phyloP scores from a whole-genome alignment of 2,888 invertebrate genomes.

The Chydorus sphaericus region DNA sequence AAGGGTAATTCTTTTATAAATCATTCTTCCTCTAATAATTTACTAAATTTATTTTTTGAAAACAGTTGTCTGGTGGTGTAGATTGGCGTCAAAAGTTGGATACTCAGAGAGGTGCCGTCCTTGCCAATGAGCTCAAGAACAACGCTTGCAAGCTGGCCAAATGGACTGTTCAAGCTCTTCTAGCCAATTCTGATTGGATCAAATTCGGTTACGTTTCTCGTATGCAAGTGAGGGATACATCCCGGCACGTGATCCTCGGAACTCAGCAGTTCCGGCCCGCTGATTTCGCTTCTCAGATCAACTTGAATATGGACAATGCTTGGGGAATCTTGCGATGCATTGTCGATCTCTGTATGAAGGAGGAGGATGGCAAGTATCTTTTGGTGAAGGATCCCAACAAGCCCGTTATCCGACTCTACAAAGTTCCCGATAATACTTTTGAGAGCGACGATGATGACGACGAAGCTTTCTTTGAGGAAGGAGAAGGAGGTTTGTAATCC shows the following conservation, averaged over 20 bases:
- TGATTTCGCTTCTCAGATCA: slow-evolving; percentile 97
- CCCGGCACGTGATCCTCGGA: slow-evolving; percentile 90
- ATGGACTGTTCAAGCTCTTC: slow-evolving; percentile 89
- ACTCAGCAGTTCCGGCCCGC: slow-evolving; percentile 96
- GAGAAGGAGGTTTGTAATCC: slow-evolving; percentile 28
- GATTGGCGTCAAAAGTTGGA: slow-evolving; percentile 98
- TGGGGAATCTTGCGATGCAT: slow-evolving; percentile 97
- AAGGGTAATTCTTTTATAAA: no score
- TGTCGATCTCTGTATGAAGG: slow-evolving; percentile 91
- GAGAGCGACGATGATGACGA: slow-evolving; percentile 96
- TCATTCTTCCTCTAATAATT: no score
- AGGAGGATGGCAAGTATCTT: slow-evolving; percentile 84
- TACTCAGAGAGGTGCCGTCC: slow-evolving; percentile 91
- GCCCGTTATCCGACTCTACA: slow-evolving; percentile 91
- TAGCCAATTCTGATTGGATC: slow-evolving; percentile 92
- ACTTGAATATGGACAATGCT: slow-evolving; percentile 97
- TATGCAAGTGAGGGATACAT: slow-evolving; percentile 78
- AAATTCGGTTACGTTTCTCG: slow-evolving; percentile 99
- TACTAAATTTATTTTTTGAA: slow-evolving; percentile 5
- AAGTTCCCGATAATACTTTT: slow-evolving; percentile 96
- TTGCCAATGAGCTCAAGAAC: slow-evolving; percentile 94
- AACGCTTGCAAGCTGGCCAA: slow-evolving; percentile 99
- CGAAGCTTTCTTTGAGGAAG: slow-evolving; percentile 74
- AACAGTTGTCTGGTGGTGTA: slow-evolving; percentile 70
- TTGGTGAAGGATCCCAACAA: slow-evolving; percentile 99